Conservation (phyloP, 2,888 invertebrate genomes). For the Cryptophagus acutangulus region DNA sequence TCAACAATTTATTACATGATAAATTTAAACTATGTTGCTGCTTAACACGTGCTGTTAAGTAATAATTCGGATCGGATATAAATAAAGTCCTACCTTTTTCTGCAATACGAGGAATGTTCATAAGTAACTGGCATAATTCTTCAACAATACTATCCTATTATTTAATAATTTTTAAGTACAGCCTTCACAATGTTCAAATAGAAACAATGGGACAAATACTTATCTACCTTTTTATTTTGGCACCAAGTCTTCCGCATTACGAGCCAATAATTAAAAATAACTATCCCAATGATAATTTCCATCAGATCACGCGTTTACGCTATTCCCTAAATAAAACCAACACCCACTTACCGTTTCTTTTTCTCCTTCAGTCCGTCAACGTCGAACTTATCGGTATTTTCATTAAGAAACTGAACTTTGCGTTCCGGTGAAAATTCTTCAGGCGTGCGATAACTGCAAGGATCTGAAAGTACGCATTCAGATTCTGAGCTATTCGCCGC, state of each 20-base stretch:
- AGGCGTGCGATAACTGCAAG: constrained; percentile 35
- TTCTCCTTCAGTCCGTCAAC: constrained; percentile 41
- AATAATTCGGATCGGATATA: too few species aligned
- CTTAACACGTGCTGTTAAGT: too few species aligned
- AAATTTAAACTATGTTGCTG: too few species aligned
- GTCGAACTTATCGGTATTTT: constrained; percentile 41
- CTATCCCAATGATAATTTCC: background rate
- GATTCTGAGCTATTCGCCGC: constrained; percentile 41
- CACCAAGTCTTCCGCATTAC: background rate
- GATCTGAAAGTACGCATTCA: constrained; percentile 46
- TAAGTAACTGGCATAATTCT: constrained; percentile 34
- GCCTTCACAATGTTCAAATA: background rate
- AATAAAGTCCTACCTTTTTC: constrained; percentile 26
- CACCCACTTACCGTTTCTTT: constrained; percentile 47
- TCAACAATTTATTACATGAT: too few species aligned
- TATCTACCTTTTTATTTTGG: constrained; percentile 9
- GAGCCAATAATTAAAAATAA: constrained; percentile 26
- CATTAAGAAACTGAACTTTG: constrained; percentile 51
- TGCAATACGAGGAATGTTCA: constrained; percentile 29
- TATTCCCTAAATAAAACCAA: background rate
- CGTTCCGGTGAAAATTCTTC: constrained; percentile 42
- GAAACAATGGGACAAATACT: background rate
- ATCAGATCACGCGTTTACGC: too few species aligned
- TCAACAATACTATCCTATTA: background rate
- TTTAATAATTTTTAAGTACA: constrained; percentile 5